These are phyloP conservation scores for Leucophenga varia DNA, from an alignment of 1,140 invertebrate genomes.

Conservation along the genomic window DNA sequence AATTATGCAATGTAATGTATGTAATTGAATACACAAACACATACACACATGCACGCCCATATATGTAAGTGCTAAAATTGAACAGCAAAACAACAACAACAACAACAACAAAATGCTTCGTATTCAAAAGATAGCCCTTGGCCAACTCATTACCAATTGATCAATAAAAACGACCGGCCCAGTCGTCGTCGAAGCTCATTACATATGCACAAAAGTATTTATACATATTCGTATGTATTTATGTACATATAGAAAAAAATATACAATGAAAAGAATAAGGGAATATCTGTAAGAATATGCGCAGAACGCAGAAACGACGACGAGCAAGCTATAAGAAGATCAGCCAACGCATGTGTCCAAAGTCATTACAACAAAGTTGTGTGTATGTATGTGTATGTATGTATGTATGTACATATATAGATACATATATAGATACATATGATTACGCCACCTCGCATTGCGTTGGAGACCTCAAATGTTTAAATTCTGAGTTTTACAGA, in stretches of 20 bases:
- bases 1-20: too few species aligned
- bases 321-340: too few species aligned
- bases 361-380: slow-evolving; percentile 36
- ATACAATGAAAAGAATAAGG: too few species aligned
- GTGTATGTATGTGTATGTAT: slow-evolving; percentile 3
- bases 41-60: neutral
- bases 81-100: neutral
- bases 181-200: too few species aligned
- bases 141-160: too few species aligned
- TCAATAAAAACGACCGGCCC: too few species aligned
- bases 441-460: too few species aligned
- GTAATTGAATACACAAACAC: neutral
- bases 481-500: too few species aligned
- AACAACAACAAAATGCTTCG: neutral
- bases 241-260: neutral
- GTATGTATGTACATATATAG: neutral
- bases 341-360: slow-evolving; percentile 33
- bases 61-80: neutral
- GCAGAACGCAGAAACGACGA: too few species aligned
- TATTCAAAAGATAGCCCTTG: neutral
- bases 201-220: too few species aligned
- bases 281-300: too few species aligned
- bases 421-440: slow-evolving; percentile 2
- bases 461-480: too few species aligned
- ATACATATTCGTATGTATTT: slow-evolving; percentile 17